phyloP scores from a whole-genome alignment of 2,888 invertebrate genomes.

The Miltochrista miniata region DNA sequence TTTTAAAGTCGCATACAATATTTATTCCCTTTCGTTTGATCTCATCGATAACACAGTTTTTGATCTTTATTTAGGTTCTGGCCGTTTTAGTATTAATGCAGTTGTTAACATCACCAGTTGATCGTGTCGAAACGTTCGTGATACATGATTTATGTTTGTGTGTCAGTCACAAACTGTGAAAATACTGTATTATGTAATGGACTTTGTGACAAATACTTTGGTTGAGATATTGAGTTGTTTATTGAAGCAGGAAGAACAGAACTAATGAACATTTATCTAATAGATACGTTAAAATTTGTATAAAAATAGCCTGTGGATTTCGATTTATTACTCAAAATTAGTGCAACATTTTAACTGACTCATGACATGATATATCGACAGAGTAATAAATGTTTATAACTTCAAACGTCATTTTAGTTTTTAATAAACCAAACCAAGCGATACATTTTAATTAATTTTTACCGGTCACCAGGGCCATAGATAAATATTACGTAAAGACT shows the following conservation, averaged over 20 bases:
- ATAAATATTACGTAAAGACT: too few species aligned
- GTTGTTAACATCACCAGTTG: conserved; percentile 36
- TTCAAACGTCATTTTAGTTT: too few species aligned
- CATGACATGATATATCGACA: too few species aligned
- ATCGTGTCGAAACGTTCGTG: conserved; percentile 26
- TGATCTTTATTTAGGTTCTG: conserved; percentile 25
- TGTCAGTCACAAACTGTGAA: conserved; percentile 27
- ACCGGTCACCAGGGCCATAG: too few species aligned
- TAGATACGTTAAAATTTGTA: too few species aligned
- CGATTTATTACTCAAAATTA: not conserved
- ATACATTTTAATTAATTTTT: too few species aligned
- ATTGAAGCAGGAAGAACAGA: not conserved
- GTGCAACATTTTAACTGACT: not conserved
- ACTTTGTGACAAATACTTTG: conserved; percentile 20
- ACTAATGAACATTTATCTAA: too few species aligned
- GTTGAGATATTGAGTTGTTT: conserved; percentile 9
- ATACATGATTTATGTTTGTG: conserved; percentile 36
- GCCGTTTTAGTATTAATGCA: conserved; percentile 28
- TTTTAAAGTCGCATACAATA: conserved; percentile 12
- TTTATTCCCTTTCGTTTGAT: conserved; percentile 20
- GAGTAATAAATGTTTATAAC: too few species aligned
- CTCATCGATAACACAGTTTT: conserved; percentile 20
- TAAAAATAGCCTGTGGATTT: not conserved
- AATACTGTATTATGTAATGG: conserved; percentile 23
- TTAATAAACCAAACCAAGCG: too few species aligned